Evolutionary conservation across 2,797 vertebrate species (phyloP), one percentile per base, ranked within the genome.

Genomic region (Apogon talboti): DNA sequence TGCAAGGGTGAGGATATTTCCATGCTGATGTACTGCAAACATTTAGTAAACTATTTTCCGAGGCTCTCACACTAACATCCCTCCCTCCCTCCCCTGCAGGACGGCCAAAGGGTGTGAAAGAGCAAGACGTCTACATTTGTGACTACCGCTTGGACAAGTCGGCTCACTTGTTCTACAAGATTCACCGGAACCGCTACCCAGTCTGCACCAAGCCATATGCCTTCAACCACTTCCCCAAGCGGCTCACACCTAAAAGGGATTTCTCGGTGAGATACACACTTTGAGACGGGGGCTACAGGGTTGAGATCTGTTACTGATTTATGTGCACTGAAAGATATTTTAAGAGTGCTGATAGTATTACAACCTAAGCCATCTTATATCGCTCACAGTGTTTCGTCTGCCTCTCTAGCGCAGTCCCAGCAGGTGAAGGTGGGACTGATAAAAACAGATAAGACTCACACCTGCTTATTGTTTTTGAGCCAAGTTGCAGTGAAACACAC

Each of bases 61-160:
- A 14, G 8, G 11, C 16, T 19, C 15, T 46, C 8, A 46, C 8
- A 11, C 19, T 10, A 13, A n/a, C n/a, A 28, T 49, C 7, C 30
- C 14, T 35, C 33, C 33, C 33, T 35, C 33, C 33, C 33, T 35
- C 13, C 52, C 44, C 50, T 66, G 0, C 89, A 99, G 98, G 98
- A 68, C 94, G 98, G 79, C 98, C 98, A 0, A 99, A 99, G 82
- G 96, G 96, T 0, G 96, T 96, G 63, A 98, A 98, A 81, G 98
- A 99, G 72, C 96, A 96, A 85, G 97, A 99, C 0, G 97, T 99
- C 0, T 99, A 98, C 81, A 99, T 99, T 87, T 99, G 98, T 33
- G 98, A 99, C 74, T 99, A 99, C 71, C 96, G 98, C 69, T 93
- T 99, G 56, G 98, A 99, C 89, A 99, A 98, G 86, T 99, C 98